A percentile compares a stretch with the other conserved stretches of the same genome.
These are phyloP conservation scores for Molossus molossus DNA, from an alignment of 2,797 vertebrate genomes.

Conservation along the genomic window DNA sequence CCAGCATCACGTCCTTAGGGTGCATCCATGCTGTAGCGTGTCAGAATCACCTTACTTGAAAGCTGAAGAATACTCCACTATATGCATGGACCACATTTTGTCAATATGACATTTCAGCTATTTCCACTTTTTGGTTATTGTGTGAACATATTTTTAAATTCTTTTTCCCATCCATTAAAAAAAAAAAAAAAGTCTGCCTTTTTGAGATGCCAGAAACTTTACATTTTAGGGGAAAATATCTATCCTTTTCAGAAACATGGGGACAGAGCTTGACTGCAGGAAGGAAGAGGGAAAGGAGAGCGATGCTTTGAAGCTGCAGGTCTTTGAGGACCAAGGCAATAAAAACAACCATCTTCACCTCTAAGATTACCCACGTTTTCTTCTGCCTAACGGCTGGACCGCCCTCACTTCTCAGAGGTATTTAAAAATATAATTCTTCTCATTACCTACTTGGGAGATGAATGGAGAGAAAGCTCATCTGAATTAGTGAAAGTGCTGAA, in stretches of 20 bases:
- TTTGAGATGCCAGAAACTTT: background rate
- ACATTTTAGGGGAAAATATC: background rate
- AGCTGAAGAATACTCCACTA: background rate
- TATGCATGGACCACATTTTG: background rate
- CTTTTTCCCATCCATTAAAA: background rate
- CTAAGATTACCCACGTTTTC: background rate
- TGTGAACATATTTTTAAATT: background rate
- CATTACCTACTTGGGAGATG: constrained; percentile 46
- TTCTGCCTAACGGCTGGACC: background rate
- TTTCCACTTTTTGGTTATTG: background rate
- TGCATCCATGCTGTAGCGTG: background rate
- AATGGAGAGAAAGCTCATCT: constrained; percentile 27
- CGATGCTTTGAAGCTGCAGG: background rate
- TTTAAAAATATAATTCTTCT: constrained; percentile 7
- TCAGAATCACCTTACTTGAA: background rate
- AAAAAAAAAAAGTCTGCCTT: constrained; percentile 22
- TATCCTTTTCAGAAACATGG: background rate
- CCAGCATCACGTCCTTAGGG: background rate
- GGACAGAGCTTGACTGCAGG: background rate
- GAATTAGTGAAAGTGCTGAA: constrained; percentile 72
- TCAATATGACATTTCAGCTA: background rate
- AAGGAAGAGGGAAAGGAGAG: background rate
- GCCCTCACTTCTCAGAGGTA: constrained; percentile 9
- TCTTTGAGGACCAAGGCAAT: background rate
- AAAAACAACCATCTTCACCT: background rate